Evolutionary conservation across 2,888 invertebrate species (phyloP).

Genomic region (Caenorhabditis zanzibari): DNA sequence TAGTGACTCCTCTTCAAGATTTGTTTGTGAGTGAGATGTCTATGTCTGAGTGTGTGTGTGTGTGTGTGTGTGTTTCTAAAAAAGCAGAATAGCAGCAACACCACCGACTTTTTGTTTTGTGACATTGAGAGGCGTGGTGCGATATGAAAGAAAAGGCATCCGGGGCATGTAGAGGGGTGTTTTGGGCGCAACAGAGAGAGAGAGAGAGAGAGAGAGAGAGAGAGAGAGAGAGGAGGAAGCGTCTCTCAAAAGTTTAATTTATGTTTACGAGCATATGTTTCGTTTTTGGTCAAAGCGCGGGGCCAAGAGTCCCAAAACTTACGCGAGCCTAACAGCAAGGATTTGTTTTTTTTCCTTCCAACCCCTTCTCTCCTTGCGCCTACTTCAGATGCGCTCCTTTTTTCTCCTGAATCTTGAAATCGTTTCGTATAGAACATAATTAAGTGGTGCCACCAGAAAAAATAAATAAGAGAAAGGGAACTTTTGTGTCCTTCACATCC

Average conservation of each 20-base stretch:
- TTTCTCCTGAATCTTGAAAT: conserved; percentile 25
- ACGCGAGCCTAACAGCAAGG: conserved; percentile 46
- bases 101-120: conserved; percentile 58
- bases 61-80: conserved; percentile 43
- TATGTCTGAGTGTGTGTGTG: conserved; percentile 44
- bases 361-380: conserved; percentile 26
- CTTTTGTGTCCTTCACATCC: conserved; percentile 12
- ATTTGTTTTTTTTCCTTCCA: conserved; percentile 63
- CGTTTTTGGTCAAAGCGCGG: conserved; percentile 64
- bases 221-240: conserved; percentile 63
- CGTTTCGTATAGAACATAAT: conserved; percentile 30
- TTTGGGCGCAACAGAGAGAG: too few relatives aligned
- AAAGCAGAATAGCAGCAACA: conserved; percentile 36
- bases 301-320: conserved; percentile 60
- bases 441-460: conserved; percentile 25
- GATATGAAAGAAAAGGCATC: conserved; percentile 63
- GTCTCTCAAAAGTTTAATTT: conserved; percentile 70
- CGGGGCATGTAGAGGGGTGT: conserved; percentile 54
- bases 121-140: conserved; percentile 65
- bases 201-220: too few relatives aligned
- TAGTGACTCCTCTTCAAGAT: conserved; percentile 16
- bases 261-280: conserved; percentile 72
- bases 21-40: conserved; percentile 42
- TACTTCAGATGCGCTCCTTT: conserved; percentile 33
- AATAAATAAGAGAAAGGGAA: conserved; percentile 20